A percentile compares a stretch with the other conserved stretches of the same genome.
Conservation (phyloP, 2,888 invertebrate genomes). For the Drosophila mimica region DNA sequence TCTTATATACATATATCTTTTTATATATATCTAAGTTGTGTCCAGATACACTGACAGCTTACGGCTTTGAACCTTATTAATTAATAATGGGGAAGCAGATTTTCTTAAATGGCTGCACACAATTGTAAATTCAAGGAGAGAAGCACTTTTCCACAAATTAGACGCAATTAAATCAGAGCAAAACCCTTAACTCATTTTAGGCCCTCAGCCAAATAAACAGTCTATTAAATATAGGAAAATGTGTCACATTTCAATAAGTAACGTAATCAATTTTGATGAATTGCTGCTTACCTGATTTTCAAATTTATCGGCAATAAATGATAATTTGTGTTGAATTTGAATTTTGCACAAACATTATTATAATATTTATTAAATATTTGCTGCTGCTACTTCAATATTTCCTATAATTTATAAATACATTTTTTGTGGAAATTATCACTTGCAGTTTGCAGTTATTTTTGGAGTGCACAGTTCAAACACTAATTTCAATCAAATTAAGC, state of each 20-base stretch:
- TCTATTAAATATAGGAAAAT: neutral
- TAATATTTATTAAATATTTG: constrained; percentile 3
- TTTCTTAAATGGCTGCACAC: neutral
- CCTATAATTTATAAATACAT: neutral
- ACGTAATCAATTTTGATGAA: neutral
- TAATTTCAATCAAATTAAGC: neutral
- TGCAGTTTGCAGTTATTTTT: neutral
- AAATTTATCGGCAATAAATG: constrained; percentile 18
- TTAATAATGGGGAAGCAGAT: neutral
- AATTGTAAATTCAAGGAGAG: neutral
- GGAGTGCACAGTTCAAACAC: neutral
- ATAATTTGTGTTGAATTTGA: constrained; percentile 28
- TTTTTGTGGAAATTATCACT: neutral
- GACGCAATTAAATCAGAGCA: neutral
- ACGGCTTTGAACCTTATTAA: neutral
- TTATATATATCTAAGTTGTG: neutral
- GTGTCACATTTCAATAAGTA: constrained; percentile 1
- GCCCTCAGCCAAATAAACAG: constrained; percentile 13
- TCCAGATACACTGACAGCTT: neutral
- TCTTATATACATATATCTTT: too few species aligned
- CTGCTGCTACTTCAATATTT: neutral
- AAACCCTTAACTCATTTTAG: neutral
- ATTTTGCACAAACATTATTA: constrained; percentile 39
- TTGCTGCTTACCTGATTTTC: constrained; percentile 54
- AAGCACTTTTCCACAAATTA: neutral